Evolutionary conservation across 2,797 vertebrate genomes (phyloP), one percentile per base, ranked within the genome.

Genomic region (Pangasius larnaudii): DNA sequence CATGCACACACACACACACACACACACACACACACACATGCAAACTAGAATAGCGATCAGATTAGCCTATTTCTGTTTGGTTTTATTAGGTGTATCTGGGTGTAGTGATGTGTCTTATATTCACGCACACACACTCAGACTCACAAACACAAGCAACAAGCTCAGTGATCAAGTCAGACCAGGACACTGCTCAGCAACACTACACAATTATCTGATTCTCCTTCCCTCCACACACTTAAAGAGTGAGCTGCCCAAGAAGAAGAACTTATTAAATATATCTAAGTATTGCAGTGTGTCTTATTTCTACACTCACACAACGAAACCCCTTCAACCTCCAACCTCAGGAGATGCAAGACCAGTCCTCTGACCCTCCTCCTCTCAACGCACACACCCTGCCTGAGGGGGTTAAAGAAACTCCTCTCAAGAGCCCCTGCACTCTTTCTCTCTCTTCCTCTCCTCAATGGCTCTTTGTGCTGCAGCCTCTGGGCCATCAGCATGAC

Each of bases 401-500:
- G 72, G 46, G 90, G 91, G 88, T 90, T 89, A 91, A 90, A 91
- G 88, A 91, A 90, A 89, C 86, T 90, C 71, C 85, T 88, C 88
- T 87, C 84, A 81, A 89, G 85, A 90, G 88, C 78, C 72, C 79
- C 84, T 85, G 78, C 74, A 42, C 89, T 86, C 79, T 88, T 74
- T 89, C 84, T 91, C 67, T 89, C 84, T 84, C 88, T 92, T 89
- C 79, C 89, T 90, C 89, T 90, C 88, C 79, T 94, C 92, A 93
- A 93, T 94, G 89, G 92, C 86, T 92, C 93, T 95, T 95, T 95
- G 92, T 93, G 56, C 89, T 87, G 56, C 85, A 91, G 93, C 93
- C 93, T 92, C 91, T 91, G 93, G 93, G 93, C 93, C 92, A 96
- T 96, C 94, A 95, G 93, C 95, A 96, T 96, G 93, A 96, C 95